phyloP scores from a whole-genome alignment of 2,888 invertebrate genomes.

The Euplexia lucipara region DNA sequence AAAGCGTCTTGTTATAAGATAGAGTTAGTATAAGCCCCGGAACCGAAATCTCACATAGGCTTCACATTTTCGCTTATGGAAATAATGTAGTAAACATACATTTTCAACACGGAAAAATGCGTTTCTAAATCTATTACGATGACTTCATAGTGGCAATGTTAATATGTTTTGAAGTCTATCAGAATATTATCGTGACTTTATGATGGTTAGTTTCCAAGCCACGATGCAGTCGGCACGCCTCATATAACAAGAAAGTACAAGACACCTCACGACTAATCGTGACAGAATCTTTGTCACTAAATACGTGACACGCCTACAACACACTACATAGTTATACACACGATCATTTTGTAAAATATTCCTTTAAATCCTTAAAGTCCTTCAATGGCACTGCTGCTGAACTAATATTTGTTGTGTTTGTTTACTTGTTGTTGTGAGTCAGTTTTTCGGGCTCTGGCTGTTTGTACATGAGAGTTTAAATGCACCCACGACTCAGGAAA shows the following conservation, averaged over 20 bases:
- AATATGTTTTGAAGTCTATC: slow-evolving; percentile 14
- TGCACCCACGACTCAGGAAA: no score
- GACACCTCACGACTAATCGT: slow-evolving; percentile 38
- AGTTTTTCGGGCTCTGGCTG: no score
- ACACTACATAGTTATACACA: background rate
- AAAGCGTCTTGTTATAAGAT: slow-evolving; percentile 38
- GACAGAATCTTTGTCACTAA: slow-evolving; percentile 8
- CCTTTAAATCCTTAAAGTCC: no score
- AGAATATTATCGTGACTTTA: slow-evolving; percentile 23
- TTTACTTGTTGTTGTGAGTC: no score
- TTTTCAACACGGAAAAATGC: no score
- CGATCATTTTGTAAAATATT: background rate
- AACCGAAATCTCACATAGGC: background rate
- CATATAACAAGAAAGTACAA: slow-evolving; percentile 15
- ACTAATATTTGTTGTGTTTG: no score
- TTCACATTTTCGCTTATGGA: no score
- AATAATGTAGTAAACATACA: no score
- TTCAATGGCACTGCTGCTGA: no score
- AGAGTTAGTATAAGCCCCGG: slow-evolving; percentile 24
- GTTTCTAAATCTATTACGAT: background rate
- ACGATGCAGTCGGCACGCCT: slow-evolving; percentile 17
- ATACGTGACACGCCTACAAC: slow-evolving; percentile 19
- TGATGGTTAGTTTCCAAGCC: background rate
- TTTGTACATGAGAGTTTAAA: no score
- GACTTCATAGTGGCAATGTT: background rate